Evolutionary conservation across 2,888 invertebrate genomes (phyloP).

Genomic region (Penaeus monodon): DNA sequence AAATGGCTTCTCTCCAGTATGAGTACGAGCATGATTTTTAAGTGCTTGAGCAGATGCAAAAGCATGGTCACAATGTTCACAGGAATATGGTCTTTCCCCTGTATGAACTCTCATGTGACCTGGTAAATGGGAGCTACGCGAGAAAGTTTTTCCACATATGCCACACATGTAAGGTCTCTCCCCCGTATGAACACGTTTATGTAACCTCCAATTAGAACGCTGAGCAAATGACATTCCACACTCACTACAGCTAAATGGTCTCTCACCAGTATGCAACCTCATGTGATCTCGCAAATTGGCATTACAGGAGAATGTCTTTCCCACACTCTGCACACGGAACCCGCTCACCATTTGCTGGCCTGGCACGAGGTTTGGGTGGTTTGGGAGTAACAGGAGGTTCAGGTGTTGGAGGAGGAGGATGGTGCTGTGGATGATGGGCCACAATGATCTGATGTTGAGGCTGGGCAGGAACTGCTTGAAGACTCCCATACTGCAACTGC

Average conservation of each 20-base stretch:
- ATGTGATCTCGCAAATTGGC: constrained; percentile 64
- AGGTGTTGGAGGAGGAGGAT: constrained; percentile 19
- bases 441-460: constrained; percentile 45
- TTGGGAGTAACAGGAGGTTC: constrained; percentile 43
- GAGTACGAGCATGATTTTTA: constrained; percentile 63
- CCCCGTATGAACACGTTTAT: constrained; percentile 65
- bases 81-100: constrained; percentile 61
- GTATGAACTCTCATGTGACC: constrained; percentile 65
- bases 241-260: constrained; percentile 62
- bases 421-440: constrained; percentile 28
- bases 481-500: constrained; percentile 56
- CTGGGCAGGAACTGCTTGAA: constrained; percentile 50
- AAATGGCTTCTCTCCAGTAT: constrained; percentile 65
- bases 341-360: constrained; percentile 50
- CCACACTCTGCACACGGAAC: constrained; percentile 59
- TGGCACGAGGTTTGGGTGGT: constrained; percentile 38
- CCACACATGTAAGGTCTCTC: constrained; percentile 65
- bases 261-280: constrained; percentile 63
- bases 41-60: constrained; percentile 64
- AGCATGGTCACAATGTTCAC: constrained; percentile 55
- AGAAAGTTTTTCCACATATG: constrained; percentile 64
- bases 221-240: constrained; percentile 65
- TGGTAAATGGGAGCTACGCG: constrained; percentile 64
- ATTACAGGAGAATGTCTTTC: constrained; percentile 64
- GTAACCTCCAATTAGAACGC: constrained; percentile 64